Conservation (phyloP, 2,113 vertebrate species). For the Gallinago paraguaiae region DNA sequence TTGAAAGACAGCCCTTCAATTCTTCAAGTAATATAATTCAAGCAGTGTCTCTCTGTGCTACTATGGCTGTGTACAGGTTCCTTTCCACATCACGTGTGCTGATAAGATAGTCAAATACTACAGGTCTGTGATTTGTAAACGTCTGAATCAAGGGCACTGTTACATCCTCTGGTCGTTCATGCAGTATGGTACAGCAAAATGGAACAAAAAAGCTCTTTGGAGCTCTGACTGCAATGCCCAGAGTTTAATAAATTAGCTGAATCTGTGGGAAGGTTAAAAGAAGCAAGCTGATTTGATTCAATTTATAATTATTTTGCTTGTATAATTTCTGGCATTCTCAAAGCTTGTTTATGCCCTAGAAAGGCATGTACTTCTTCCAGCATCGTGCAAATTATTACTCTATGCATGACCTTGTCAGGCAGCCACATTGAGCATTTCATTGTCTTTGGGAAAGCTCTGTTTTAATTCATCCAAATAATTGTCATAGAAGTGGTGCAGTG, state of each 20-base stretch:
- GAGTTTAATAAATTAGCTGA: conserved; percentile 38
- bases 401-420: conserved; percentile 32
- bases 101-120: conserved; percentile 35
- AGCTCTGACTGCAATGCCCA: neutral
- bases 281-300: neutral
- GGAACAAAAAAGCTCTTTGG: neutral
- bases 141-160: conserved; percentile 31
- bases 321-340: conserved; percentile 17
- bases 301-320: conserved; percentile 45
- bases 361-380: neutral
- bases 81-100: neutral
- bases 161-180: neutral
- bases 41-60: neutral
- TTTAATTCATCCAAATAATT: neutral
- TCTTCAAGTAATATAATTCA: neutral
- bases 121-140: conserved; percentile 42
- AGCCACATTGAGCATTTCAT: neutral
- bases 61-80: neutral
- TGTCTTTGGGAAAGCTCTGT: neutral
- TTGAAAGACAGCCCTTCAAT: neutral
- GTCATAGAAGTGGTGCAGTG: neutral
- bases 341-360: conserved; percentile 8
- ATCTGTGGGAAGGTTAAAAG: conserved; percentile 19
- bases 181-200: conserved; percentile 20
- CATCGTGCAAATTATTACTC: conserved; percentile 21